Evolutionary conservation across 2,797 vertebrate species (phyloP).

Genomic region (Hydrophis major): DNA sequence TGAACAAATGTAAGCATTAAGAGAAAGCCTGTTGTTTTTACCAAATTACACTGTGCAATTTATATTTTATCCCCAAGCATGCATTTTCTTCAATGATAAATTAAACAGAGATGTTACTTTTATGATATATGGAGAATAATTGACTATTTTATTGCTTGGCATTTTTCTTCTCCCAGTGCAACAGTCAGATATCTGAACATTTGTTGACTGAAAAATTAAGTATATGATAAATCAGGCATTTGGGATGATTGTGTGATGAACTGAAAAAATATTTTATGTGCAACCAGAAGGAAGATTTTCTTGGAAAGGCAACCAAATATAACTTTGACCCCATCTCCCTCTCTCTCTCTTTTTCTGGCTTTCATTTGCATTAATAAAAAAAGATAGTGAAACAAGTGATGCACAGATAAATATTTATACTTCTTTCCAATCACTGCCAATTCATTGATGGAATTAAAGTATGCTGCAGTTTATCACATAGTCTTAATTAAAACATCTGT

Average conservation of each 20-base stretch:
- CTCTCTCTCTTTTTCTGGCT: background rate
- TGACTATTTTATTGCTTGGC: background rate
- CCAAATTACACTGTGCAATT: background rate
- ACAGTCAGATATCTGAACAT: conserved; percentile 17
- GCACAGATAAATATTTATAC: conserved; percentile 49
- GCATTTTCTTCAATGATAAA: background rate
- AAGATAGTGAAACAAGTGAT: conserved; percentile 8
- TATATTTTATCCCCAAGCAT: background rate
- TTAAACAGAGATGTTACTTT: conserved; percentile 16
- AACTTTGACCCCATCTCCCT: background rate
- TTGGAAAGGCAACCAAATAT: conserved; percentile 7
- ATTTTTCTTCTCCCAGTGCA: conserved; percentile 24
- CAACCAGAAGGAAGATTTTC: background rate
- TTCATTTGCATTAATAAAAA: conserved; percentile 22
- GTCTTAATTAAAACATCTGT: conserved; percentile 65
- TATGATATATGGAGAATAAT: conserved; percentile 30
- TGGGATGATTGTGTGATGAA: conserved; percentile 27
- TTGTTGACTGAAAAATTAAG: conserved; percentile 35
- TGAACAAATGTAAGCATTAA: background rate
- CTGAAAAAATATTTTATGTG: conserved; percentile 2
- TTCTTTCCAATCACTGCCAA: conserved; percentile 36
- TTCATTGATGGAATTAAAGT: conserved; percentile 51
- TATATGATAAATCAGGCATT: conserved; percentile 36
- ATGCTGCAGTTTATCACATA: conserved; percentile 47
- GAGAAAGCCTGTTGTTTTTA: background rate